phyloP scores from a whole-genome alignment of 2,797 vertebrate genomes.

The Poeciliopsis presidionis region DNA sequence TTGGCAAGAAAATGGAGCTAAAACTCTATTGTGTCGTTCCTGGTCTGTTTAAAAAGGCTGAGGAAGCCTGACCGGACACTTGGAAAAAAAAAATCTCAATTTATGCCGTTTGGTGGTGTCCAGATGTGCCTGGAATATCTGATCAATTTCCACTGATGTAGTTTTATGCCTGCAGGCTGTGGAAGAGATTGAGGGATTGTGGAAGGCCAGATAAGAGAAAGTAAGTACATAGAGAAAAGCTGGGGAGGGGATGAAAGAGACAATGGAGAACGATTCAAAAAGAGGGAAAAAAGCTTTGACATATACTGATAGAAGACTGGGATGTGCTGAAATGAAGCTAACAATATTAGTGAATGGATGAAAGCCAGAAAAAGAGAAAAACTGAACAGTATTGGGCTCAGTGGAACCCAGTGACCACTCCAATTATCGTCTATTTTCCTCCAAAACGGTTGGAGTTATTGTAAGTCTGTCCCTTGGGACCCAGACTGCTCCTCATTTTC shows the following conservation, averaged over 20 bases:
- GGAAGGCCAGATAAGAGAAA: slow-evolving; percentile 12
- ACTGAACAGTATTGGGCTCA: slow-evolving; percentile 48
- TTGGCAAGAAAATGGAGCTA: slow-evolving; percentile 38
- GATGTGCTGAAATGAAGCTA: slow-evolving; percentile 41
- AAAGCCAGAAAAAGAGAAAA: slow-evolving; percentile 49
- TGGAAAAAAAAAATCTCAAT: slow-evolving; percentile 74
- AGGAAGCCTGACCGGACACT: slow-evolving; percentile 64
- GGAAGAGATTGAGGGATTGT: slow-evolving; percentile 32
- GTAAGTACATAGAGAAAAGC: slow-evolving; percentile 34
- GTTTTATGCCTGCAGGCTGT: slow-evolving; percentile 34
- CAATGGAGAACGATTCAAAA: slow-evolving; percentile 34
- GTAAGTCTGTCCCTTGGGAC: slow-evolving; percentile 68
- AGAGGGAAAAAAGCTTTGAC: slow-evolving; percentile 21
- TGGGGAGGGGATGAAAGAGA: slow-evolving; percentile 43
- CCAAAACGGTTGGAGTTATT: slow-evolving; percentile 76
- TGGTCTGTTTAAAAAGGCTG: slow-evolving; percentile 50
- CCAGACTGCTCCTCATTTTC: slow-evolving; percentile 72
- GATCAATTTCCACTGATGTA: slow-evolving; percentile 64
- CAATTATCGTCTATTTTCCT: slow-evolving; percentile 83
- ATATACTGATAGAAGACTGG: slow-evolving; percentile 45
- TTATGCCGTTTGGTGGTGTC: slow-evolving; percentile 67
- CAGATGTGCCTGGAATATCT: slow-evolving; percentile 74
- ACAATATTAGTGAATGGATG: slow-evolving; percentile 40
- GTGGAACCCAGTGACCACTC: slow-evolving; percentile 76
- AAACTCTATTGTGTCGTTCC: slow-evolving; percentile 45